Evolutionary conservation across 2,113 vertebrate species (phyloP).

Genomic region (Mirounga angustirostris): DNA sequence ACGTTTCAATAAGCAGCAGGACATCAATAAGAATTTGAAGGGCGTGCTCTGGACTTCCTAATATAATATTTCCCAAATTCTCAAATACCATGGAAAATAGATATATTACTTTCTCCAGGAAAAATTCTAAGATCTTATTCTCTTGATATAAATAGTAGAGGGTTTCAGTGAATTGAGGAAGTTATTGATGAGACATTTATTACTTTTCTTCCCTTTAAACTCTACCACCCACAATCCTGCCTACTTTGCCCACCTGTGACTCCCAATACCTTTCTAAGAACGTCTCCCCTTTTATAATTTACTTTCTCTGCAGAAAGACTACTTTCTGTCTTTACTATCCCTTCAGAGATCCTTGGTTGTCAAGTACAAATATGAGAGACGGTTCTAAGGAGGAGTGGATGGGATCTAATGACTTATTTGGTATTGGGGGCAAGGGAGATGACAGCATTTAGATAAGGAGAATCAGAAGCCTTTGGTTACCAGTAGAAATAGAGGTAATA

Average conservation of each 20-base stretch:
- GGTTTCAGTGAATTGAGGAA: not conserved
- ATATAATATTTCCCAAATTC: not conserved
- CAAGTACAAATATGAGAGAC: not conserved
- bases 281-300: not conserved
- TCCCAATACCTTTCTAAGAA: not conserved
- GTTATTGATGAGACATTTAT: not conserved
- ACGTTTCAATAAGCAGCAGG: not conserved
- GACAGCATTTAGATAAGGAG: not conserved
- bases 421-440: not conserved
- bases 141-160: not conserved
- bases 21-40: not conserved
- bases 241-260: not conserved
- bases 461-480: not conserved
- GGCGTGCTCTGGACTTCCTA: not conserved
- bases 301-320: not conserved
- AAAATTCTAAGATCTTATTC: not conserved
- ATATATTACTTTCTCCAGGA: not conserved
- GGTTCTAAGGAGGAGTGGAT: constrained; percentile 27
- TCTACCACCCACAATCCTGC: not conserved
- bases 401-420: not conserved
- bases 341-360: constrained; percentile 5
- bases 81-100: not conserved
- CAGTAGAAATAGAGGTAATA: not conserved
- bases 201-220: not conserved
- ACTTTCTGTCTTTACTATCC: not conserved